Base-by-base conservation (phyloP, 1,140 invertebrate genomes). In the Zaprionus nigranus region DNA sequence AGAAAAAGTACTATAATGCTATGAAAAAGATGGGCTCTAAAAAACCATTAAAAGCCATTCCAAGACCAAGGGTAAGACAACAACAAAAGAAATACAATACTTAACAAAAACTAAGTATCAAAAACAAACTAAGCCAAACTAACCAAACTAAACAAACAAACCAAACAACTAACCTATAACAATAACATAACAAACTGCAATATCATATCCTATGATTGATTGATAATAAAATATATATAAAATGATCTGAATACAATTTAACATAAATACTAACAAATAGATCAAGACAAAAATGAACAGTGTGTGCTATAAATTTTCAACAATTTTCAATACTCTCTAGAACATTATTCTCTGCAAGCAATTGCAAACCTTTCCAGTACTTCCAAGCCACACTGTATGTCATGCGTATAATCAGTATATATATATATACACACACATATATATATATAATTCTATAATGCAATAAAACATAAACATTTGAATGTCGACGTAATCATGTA, bases 11-110 rank as follows among this genome's bases (percentile, higher is more conserved):
- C 94, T 99, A 99, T 94, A 99, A 99, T 93, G 98, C 98, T 63
- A 99, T 99, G 99, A 99, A 99, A 94, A 99, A 99, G 94, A 99
- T 99, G 98, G 97, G 98, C 79, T 98, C 97, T 40, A 99, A 99
- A 93, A 98, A 99, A 94, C 99, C 98, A 46, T 95, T 99, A 91
- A 99, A 99, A 95, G 98, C 98, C 72, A 99, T 98, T 93, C 98
- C 98, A 79, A 96, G 98, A 93, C 98, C 99, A 82, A 97, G 96
- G 95, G 97, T 98, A 95, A 94, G 92, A 92, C 79, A 90, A 92
- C 81, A 90, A 90, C 75, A 79, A 74, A 46, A 46, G 30, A 34
- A 84, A 82, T 64, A 76, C 66, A 65, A 58, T 66, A 58, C 64
- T 66, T 46, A 56, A 78, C 49, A 56, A 43, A 43, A 28, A 75